Conservation (phyloP, 2,797 vertebrate species). For the Mus spretus region DNA sequence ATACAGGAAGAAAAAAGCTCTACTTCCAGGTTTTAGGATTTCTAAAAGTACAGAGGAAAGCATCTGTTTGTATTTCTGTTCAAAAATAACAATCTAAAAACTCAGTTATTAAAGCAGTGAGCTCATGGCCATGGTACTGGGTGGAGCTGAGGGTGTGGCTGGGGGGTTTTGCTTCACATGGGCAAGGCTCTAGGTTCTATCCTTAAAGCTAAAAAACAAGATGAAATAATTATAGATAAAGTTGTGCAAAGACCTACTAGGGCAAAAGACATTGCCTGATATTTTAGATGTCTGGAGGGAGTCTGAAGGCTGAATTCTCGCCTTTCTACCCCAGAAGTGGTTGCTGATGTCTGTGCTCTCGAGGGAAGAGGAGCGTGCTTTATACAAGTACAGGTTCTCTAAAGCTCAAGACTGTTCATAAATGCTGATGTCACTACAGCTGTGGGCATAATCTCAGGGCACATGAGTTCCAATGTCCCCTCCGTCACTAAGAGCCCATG, state of each 20-base stretch:
- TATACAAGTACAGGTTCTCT: background rate
- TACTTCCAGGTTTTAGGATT: background rate
- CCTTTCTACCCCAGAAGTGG: background rate
- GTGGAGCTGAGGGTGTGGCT: too few species aligned
- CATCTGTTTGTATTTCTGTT: background rate
- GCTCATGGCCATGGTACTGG: background rate
- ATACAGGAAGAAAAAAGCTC: background rate
- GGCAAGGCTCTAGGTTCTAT: background rate
- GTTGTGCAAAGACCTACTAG: background rate
- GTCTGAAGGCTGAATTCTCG: background rate
- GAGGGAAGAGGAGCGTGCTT: background rate
- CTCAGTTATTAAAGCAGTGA: background rate
- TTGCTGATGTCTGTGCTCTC: background rate
- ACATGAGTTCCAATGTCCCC: background rate
- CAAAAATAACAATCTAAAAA: background rate
- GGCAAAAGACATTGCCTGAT: background rate
- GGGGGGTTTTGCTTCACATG: background rate
- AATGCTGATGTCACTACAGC: background rate
- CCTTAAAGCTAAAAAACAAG: background rate
- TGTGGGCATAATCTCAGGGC: background rate
- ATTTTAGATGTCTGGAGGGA: background rate
- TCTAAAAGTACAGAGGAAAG: background rate
- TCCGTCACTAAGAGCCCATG: background rate
- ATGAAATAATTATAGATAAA: too few species aligned
- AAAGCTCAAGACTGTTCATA: slow-evolving; percentile 18